Conservation (phyloP, 2,888 invertebrate species). For the Amiota mariae region DNA sequence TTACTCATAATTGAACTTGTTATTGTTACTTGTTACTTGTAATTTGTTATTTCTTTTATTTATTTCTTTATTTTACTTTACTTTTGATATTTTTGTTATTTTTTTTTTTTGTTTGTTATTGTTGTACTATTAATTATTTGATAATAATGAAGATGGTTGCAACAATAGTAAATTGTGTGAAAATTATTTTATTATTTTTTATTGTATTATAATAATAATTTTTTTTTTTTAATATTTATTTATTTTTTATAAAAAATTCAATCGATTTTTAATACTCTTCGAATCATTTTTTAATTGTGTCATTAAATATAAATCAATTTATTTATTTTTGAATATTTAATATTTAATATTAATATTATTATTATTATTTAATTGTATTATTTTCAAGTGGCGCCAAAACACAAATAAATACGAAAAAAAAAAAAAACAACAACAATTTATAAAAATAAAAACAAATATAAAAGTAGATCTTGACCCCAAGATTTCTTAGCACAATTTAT, state of each 20-base stretch:
- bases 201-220: background rate
- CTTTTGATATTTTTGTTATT: background rate
- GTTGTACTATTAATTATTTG: background rate
- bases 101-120: background rate
- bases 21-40: background rate
- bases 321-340: background rate
- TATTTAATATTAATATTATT: too few relatives aligned
- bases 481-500: too few relatives aligned
- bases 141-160: background rate
- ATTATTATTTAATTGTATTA: too few relatives aligned
- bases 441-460: conserved; percentile 21
- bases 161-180: too few relatives aligned
- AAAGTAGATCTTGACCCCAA: background rate
- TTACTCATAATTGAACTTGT: conserved; percentile 63
- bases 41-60: background rate
- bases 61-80: background rate
- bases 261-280: conserved; percentile 23
- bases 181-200: background rate
- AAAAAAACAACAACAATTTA: background rate
- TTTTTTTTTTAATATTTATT: too few relatives aligned
- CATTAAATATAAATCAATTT: conserved; percentile 15
- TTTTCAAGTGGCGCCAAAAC: background rate
- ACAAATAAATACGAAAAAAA: background rate
- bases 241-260: too few relatives aligned
- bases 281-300: conserved; percentile 39